Evolutionary conservation across 2,888 invertebrate genomes (phyloP).

Genomic region (Muschampia plurimacula): DNA sequence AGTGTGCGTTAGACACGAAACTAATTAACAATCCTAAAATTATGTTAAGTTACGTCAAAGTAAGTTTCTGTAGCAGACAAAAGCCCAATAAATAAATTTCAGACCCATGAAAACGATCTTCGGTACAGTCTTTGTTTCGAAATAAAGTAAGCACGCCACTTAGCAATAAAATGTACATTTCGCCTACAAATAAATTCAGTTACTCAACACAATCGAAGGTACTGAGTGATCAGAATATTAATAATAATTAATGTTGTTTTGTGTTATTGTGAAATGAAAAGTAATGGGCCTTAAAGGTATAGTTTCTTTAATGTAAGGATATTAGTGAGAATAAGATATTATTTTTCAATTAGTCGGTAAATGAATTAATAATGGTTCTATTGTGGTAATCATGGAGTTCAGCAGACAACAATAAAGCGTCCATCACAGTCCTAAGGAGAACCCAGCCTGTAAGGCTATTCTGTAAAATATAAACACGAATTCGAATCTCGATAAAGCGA

Average conservation of each 20-base stretch:
- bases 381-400: no score
- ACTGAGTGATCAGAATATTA: neutral
- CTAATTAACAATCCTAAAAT: constrained; percentile 17
- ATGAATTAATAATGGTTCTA: no score
- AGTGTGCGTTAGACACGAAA: neutral
- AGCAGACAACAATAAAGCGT: no score
- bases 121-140: constrained; percentile 28
- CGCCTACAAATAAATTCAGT: constrained; percentile 25
- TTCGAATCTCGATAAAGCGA: no score
- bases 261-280: neutral
- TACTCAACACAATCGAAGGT: neutral
- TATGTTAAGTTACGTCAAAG: constrained; percentile 8
- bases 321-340: no score
- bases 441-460: no score
- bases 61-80: neutral
- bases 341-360: no score
- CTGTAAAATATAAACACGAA: no score
- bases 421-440: no score
- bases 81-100: constrained; percentile 33
- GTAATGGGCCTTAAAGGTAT: no score
- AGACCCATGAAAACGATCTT: constrained; percentile 28
- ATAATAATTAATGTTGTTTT: neutral
- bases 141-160: constrained; percentile 37
- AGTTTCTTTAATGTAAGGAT: no score
- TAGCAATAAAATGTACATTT: constrained; percentile 36